Evolutionary conservation across 2,113 vertebrate genomes (phyloP), one percentile per base, ranked within the genome.

Genomic region (Hassar affinis): DNA sequence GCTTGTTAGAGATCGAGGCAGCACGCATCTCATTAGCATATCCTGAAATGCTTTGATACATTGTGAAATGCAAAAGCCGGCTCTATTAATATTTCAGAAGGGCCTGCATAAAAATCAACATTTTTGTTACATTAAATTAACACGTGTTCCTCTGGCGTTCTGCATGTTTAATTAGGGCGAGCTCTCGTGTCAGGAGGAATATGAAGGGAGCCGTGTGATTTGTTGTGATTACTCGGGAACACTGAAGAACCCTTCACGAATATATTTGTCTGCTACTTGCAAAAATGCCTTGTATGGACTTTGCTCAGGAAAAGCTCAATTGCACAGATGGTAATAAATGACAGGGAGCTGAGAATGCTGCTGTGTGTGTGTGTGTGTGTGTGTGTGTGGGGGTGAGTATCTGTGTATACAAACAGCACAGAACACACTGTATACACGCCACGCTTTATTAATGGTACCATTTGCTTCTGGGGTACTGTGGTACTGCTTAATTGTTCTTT

Each of bases 111-210:
- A 93, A 95, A 95, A 94, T 94, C 93, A 94, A 93, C 91, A 94
- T 95, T 95, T 95, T 94, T 95, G 94, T 95, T 94, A 94, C 93
- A 95, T 94, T 94, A 95, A 94, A 95, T 94, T 93, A 93, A 94
- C 94, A 94, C 93, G 93, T 95, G 94, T 94, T 93, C 94, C 91
- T 92, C 92, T 93, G 89, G 92, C 90, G 90, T 93, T 93, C 91
- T 92, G 93, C 92, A 93, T 94, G 92, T 89, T 92, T 93, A 93
- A 94, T 93, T 93, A 91, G 91, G 87, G 87, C 85, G 87, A 87
- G 72, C 86, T 89, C 90, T 90, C 91, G 91, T 93, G 91, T 91
- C 89, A 90, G 88, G 89, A 64, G 77, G 82, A 77, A 85, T 88
- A 85, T 64, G 77, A 61, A 61, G 57, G 77, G 62, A 49, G 84